Percentiles rank a stretch among this genome's conserved stretches.
These are phyloP conservation scores for Muraenolepis orangiensis DNA, from an alignment of 2,797 vertebrate species.

Conservation along the genomic window DNA sequence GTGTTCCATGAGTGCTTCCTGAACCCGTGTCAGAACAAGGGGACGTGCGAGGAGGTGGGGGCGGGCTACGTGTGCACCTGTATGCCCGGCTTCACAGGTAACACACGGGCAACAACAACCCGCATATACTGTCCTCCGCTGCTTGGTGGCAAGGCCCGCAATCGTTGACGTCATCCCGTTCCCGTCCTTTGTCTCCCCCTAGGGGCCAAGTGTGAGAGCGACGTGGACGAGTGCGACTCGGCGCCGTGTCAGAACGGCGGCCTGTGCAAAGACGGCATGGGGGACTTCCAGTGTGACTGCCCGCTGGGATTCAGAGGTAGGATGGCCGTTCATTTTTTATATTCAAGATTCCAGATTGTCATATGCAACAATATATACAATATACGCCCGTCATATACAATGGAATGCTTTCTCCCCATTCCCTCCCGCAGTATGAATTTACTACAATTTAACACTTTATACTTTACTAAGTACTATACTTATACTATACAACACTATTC, in stretches of 20 bases:
- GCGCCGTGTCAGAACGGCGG: constrained; percentile 86
- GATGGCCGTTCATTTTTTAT: constrained; percentile 17
- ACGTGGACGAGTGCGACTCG: constrained; percentile 90
- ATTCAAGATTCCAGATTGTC: neutral
- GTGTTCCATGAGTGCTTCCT: constrained; percentile 97
- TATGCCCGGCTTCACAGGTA: constrained; percentile 90
- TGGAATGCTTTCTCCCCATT: too few species aligned
- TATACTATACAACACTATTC: too few species aligned
- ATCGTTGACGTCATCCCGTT: too few species aligned
- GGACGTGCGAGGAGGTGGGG: constrained; percentile 92
- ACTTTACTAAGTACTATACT: too few species aligned
- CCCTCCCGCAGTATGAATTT: too few species aligned
- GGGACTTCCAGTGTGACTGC: constrained; percentile 87
- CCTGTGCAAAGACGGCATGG: constrained; percentile 83
- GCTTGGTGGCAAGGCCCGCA: too few species aligned
- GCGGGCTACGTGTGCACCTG: constrained; percentile 91
- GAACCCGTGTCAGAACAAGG: constrained; percentile 90
- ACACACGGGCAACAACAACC: constrained; percentile 22
- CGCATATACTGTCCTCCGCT: neutral
- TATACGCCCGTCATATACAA: too few species aligned
- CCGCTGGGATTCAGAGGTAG: constrained; percentile 87
- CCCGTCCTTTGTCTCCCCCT: constrained; percentile 11
- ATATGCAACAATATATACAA: too few species aligned
- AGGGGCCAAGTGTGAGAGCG: constrained; percentile 94
- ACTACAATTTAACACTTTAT: too few species aligned